phyloP scores from a whole-genome alignment of 1,140 invertebrate species.

The Samia ricini region DNA sequence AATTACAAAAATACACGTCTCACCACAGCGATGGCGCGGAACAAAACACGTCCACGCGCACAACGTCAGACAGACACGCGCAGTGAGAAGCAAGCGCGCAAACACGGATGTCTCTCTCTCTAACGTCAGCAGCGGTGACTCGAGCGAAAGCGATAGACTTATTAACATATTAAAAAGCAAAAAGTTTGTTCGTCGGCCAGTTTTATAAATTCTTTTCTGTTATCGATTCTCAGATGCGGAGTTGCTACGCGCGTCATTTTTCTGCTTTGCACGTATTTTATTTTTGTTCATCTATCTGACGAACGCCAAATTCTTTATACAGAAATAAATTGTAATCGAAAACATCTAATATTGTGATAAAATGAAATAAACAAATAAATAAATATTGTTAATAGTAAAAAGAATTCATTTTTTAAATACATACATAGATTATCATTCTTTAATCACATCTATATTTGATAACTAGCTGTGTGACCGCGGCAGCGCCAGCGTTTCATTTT shows the following conservation, averaged over 20 bases:
- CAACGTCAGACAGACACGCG: slow-evolving; percentile 62
- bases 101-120: slow-evolving; percentile 49
- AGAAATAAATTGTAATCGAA: too few species aligned
- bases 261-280: slow-evolving; percentile 18
- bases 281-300: slow-evolving; percentile 18
- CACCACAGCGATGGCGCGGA: slow-evolving; percentile 40
- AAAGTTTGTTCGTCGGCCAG: slow-evolving; percentile 35
- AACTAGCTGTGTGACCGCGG: too few species aligned
- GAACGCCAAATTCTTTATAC: too few species aligned
- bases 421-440: too few species aligned
- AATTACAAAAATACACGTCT: slow-evolving; percentile 33
- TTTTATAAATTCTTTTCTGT: slow-evolving; percentile 44
- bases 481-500: too few species aligned
- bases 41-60: slow-evolving; percentile 57
- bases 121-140: slow-evolving; percentile 15
- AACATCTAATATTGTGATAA: too few species aligned
- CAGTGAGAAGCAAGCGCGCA: slow-evolving; percentile 51
- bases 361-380: too few species aligned
- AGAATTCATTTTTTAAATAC: too few species aligned
- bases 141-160: slow-evolving; percentile 31
- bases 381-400: too few species aligned
- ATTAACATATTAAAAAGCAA: slow-evolving; percentile 58
- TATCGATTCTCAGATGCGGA: slow-evolving; percentile 43
- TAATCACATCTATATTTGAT: too few species aligned
- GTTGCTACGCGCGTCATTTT: slow-evolving; percentile 18